Evolutionary conservation across 1,140 invertebrate genomes (phyloP), one percentile per base, ranked within the genome.

Genomic region (Oryctes rhinoceros): DNA sequence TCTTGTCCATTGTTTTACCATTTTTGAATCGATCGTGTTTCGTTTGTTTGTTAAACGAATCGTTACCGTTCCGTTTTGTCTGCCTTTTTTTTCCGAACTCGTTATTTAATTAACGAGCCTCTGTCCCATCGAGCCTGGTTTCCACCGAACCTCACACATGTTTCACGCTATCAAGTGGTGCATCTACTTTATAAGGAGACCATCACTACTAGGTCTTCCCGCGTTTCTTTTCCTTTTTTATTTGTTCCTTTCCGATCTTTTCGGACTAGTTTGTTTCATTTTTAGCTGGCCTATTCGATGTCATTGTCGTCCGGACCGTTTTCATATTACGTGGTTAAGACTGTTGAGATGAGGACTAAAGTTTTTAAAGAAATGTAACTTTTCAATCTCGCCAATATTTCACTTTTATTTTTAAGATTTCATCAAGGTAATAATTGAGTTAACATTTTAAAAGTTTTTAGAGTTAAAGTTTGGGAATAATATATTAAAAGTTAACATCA

Each of bases 41-140:
- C 53, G 53, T 59, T 59, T 59, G 53, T 59, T 59, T 59, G 53
- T 59, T 59, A 59, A 59, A 59, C 53, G 53, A n/a, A 59, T 59
- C 53, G 53, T 59, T 59, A 59, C 53, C 53, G 53, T 59, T 59
- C n/a, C 18, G 53, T 59, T 59, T 59, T 18, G 53, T 18, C 18
- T 6, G 53, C 7, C 53, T 18, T 59, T 59, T n/a, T 59, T 85
- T 85, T 84, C 84, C 80, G 83, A 83, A 78, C 84, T 86, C 83
- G 84, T 85, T 86, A 86, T 86, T 86, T 86, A 86, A 86, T 86
- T 86, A 86, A 86, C 84, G 82, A 83, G 82, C 80, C 80, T 44
- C 81, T 81, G 82, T 84, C 81, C 83, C 79, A 82, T 83, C 79
- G 76, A 79, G 80, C 80, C 83, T 79, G 81, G 82, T 83, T 84